phyloP scores from a whole-genome alignment of 2,888 invertebrate species.

The Mythimna impura region DNA sequence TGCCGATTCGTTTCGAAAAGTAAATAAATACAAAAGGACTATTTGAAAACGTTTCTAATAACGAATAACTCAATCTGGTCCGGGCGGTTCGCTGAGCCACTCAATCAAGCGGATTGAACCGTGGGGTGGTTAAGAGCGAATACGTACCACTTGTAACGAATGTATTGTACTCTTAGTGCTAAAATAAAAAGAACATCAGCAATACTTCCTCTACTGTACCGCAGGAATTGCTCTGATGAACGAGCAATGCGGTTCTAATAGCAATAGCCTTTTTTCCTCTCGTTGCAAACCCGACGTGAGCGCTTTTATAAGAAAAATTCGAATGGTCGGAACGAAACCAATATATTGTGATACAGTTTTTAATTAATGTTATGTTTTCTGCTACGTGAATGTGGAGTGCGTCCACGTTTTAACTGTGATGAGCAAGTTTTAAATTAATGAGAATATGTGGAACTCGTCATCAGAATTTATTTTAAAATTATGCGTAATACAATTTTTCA shows the following conservation, averaged over 20 bases:
- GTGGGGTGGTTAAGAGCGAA: constrained; percentile 68
- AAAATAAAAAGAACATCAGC: constrained; percentile 82
- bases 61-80: constrained; percentile 71
- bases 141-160: constrained; percentile 82
- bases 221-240: constrained; percentile 85
- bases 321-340: constrained; percentile 65
- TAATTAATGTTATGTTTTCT: constrained; percentile 66
- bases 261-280: constrained; percentile 79
- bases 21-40: constrained; percentile 67
- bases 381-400: constrained; percentile 43
- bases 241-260: constrained; percentile 85
- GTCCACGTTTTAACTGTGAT: constrained; percentile 52
- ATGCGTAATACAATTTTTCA: constrained; percentile 9
- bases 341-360: constrained; percentile 63
- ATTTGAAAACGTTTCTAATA: constrained; percentile 71
- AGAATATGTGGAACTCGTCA: constrained; percentile 43
- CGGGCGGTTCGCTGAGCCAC: constrained; percentile 71
- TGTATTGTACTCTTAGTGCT: constrained; percentile 85
- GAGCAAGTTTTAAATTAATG: constrained; percentile 61
- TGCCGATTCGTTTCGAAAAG: constrained; percentile 61
- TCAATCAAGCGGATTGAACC: constrained; percentile 83
- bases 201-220: constrained; percentile 80
- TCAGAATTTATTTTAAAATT: constrained; percentile 31
- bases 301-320: constrained; percentile 77
- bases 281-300: constrained; percentile 70